Evolutionary conservation across 2,888 invertebrate species (phyloP).

Genomic region (Tholera decimalis): DNA sequence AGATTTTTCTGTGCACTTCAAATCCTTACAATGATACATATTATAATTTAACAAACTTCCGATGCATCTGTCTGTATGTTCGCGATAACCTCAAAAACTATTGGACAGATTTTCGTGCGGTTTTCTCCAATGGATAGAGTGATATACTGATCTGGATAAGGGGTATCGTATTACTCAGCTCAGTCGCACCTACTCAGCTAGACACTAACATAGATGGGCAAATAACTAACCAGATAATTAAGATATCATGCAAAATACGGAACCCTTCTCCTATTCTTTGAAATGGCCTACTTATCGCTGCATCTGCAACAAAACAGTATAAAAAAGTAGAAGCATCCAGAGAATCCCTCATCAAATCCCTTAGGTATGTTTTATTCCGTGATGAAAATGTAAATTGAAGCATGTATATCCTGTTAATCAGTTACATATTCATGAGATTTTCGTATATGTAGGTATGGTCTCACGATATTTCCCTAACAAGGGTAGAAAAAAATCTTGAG

Average conservation of each 20-base stretch:
- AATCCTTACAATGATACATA: too few relatives aligned
- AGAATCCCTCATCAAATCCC: constrained; percentile 40
- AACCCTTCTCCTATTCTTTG: neutral
- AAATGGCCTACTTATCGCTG: neutral
- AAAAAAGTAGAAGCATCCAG: constrained; percentile 2
- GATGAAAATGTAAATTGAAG: constrained; percentile 53
- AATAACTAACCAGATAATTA: neutral
- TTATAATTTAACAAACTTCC: too few relatives aligned
- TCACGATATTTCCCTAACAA: constrained; percentile 36
- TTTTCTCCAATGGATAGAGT: too few relatives aligned
- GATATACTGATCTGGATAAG: too few relatives aligned
- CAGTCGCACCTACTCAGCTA: too few relatives aligned
- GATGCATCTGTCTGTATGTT: too few relatives aligned
- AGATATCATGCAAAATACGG: neutral
- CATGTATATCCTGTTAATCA: constrained; percentile 55
- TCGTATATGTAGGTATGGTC: constrained; percentile 37
- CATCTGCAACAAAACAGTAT: neutral
- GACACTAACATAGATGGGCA: too few relatives aligned
- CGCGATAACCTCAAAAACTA: too few relatives aligned
- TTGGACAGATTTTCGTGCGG: too few relatives aligned
- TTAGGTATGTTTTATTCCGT: constrained; percentile 52
- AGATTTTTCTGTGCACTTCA: too few relatives aligned
- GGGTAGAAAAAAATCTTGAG: constrained; percentile 15
- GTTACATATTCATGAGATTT: constrained; percentile 52
- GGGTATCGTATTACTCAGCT: too few relatives aligned